A percentile compares a stretch with the other conserved stretches of the same genome.
These are phyloP conservation scores for Enteromius radiatus DNA, from an alignment of 2,797 vertebrate species.

Conservation along the genomic window DNA sequence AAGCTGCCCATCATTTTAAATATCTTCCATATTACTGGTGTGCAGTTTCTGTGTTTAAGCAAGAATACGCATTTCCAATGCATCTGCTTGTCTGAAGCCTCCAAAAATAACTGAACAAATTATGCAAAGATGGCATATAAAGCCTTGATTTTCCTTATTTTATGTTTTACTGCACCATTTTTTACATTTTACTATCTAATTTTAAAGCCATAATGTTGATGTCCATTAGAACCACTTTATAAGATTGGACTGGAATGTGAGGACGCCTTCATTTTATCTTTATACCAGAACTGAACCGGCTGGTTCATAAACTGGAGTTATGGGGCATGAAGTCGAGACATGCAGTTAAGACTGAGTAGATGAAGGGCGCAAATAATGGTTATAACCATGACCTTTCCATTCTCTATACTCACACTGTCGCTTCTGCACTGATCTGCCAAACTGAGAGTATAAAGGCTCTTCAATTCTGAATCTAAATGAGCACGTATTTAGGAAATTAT, in stretches of 20 bases:
- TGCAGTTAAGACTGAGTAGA: constrained; percentile 39
- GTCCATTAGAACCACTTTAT: constrained; percentile 43
- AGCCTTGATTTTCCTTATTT: constrained; percentile 33
- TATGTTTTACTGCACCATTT: constrained; percentile 24
- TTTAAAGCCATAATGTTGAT: constrained; percentile 42
- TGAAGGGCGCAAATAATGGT: constrained; percentile 43
- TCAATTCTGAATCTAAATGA: constrained; percentile 19
- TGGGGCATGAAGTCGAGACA: constrained; percentile 51
- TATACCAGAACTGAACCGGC: constrained; percentile 29
- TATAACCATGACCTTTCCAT: constrained; percentile 40
- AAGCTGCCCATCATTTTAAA: not conserved
- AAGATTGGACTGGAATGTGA: constrained; percentile 28
- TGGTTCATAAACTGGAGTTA: constrained; percentile 48
- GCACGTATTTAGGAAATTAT: constrained; percentile 12
- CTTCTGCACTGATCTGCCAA: constrained; percentile 21
- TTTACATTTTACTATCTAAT: constrained; percentile 26
- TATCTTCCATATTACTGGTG: not conserved
- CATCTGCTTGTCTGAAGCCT: constrained; percentile 5
- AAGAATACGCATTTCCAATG: not conserved
- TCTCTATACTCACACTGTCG: not conserved
- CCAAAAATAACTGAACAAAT: constrained; percentile 28
- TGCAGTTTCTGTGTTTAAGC: not conserved
- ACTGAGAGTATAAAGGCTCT: constrained; percentile 15
- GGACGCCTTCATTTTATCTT: constrained; percentile 31
- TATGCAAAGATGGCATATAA: constrained; percentile 23